These are phyloP conservation scores for Tetheella fluctuosa DNA, from an alignment of 2,888 invertebrate species.

Conservation along the genomic window DNA sequence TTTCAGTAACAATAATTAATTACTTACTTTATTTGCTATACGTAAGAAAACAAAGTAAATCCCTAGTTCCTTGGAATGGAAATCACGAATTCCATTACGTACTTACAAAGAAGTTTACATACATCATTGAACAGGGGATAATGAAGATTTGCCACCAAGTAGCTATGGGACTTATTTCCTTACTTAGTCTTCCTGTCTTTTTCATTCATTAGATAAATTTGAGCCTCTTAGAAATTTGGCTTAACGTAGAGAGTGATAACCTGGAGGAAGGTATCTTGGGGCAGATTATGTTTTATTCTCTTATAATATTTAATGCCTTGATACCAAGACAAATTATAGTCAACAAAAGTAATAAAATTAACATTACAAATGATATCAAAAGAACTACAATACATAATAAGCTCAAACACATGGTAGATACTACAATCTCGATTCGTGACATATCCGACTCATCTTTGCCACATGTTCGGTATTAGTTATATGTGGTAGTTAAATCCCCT, in stretches of 20 bases:
- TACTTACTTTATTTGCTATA: too few relatives aligned
- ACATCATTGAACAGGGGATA: conserved; percentile 8
- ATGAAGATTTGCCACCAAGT: conserved; percentile 8
- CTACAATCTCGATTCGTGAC: conserved; percentile 30
- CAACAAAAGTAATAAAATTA: not conserved
- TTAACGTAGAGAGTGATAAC: too few relatives aligned
- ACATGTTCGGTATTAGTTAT: conserved; percentile 77
- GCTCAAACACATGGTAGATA: conserved; percentile 40
- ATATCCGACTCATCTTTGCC: conserved; percentile 56
- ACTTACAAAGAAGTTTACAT: not conserved
- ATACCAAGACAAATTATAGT: not conserved
- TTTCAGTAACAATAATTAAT: too few relatives aligned
- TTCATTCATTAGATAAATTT: not conserved
- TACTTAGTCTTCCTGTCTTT: not conserved
- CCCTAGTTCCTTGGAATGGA: not conserved
- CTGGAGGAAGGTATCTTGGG: too few relatives aligned
- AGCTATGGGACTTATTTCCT: not conserved
- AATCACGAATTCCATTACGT: conserved; percentile 8
- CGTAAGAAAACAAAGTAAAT: too few relatives aligned
- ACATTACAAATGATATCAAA: not conserved
- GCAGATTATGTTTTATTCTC: too few relatives aligned
- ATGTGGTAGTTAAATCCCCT: conserved; percentile 68
- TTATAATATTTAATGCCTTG: not conserved
- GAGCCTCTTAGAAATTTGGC: too few relatives aligned
- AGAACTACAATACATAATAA: conserved; percentile 24